Conservation (phyloP, 2,888 invertebrate genomes). For the Callyntrura guangdongensis region DNA sequence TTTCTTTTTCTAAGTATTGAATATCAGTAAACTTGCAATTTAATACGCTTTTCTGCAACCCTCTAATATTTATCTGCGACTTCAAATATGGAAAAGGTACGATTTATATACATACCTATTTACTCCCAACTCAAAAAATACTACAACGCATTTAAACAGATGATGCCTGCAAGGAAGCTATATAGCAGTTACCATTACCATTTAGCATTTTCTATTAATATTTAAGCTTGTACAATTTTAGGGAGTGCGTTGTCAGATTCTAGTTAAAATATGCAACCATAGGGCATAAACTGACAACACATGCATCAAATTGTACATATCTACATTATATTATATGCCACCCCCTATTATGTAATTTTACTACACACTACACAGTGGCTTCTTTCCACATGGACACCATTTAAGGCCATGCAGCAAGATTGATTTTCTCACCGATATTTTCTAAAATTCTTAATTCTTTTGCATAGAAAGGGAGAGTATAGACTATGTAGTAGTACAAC, state of each 20-base stretch:
- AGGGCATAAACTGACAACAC: conserved; percentile 28
- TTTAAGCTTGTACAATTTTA: neutral
- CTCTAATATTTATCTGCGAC: neutral
- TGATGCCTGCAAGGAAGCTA: conserved; percentile 15
- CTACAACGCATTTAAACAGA: neutral
- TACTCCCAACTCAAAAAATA: too few relatives aligned
- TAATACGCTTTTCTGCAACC: conserved; percentile 1
- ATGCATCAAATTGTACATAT: too few relatives aligned
- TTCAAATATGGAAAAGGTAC: too few relatives aligned
- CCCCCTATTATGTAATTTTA: too few relatives aligned
- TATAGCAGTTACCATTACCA: neutral
- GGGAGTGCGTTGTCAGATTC: neutral
- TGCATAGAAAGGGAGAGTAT: too few relatives aligned
- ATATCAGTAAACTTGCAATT: conserved; percentile 12
- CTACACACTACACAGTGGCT: too few relatives aligned
- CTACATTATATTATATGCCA: neutral
- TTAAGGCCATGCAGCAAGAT: too few relatives aligned
- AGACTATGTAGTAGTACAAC: too few relatives aligned
- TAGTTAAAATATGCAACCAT: conserved; percentile 2
- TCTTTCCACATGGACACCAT: too few relatives aligned
- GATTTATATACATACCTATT: too few relatives aligned
- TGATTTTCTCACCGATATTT: too few relatives aligned
- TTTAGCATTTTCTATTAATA: neutral
- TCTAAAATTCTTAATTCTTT: too few relatives aligned
- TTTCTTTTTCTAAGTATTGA: neutral